Evolutionary conservation across 2,888 invertebrate species (phyloP).

Genomic region (Melipona bicolor): DNA sequence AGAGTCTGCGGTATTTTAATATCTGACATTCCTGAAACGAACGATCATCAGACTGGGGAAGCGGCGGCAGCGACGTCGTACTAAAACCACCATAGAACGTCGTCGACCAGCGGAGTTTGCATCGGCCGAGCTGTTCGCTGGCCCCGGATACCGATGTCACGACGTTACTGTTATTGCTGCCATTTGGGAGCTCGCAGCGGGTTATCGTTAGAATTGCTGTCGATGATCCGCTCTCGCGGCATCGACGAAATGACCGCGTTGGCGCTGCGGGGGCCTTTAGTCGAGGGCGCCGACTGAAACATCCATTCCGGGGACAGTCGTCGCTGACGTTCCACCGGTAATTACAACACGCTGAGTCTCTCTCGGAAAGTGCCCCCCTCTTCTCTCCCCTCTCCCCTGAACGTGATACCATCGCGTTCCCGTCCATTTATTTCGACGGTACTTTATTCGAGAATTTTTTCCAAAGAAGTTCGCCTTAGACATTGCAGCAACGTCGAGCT

Average conservation of each 20-base stretch:
- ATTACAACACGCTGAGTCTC: neutral
- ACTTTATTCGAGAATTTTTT: neutral
- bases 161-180: constrained; percentile 36
- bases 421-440: neutral
- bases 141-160: constrained; percentile 28
- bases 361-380: neutral
- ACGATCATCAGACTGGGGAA: constrained; percentile 76
- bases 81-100: no score
- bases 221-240: constrained; percentile 26
- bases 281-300: neutral
- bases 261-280: neutral
- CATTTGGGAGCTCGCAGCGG: constrained; percentile 7
- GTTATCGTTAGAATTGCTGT: constrained; percentile 51
- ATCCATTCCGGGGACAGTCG: constrained; percentile 7
- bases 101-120: constrained; percentile 29
- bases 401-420: neutral
- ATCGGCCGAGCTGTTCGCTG: constrained; percentile 40
- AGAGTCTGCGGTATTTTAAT: constrained; percentile 83
- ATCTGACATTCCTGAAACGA: constrained; percentile 83
- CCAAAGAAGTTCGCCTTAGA: no score
- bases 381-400: neutral
- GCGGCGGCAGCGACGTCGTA: constrained; percentile 52
- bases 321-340: constrained; percentile 13
- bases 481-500: no score
- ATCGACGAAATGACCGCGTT: constrained; percentile 15